Percentiles rank a stretch among this genome's conserved stretches.
These are phyloP conservation scores for Spodoptera exigua DNA, from an alignment of 2,888 invertebrate genomes.

Conservation along the genomic window DNA sequence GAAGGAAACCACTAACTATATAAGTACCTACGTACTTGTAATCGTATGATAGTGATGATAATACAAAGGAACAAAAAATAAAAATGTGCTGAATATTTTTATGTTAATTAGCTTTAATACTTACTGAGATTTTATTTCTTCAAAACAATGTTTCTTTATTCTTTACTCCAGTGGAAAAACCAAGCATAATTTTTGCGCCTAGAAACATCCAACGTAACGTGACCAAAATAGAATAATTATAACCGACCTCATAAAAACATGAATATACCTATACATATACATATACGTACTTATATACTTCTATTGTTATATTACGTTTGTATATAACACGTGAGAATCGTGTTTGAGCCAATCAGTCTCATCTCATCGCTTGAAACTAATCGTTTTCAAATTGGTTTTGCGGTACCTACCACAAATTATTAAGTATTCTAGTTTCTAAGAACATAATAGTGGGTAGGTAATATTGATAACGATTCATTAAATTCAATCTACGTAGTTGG, in stretches of 20 bases:
- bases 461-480: slow-evolving; percentile 1
- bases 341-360: slow-evolving; percentile 32
- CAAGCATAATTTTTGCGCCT: too few species aligned
- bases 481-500: slow-evolving; percentile 14
- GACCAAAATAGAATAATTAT: slow-evolving; percentile 18
- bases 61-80: too few species aligned
- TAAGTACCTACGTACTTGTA: too few species aligned
- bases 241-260: background rate
- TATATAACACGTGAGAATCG: slow-evolving; percentile 31
- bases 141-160: too few species aligned
- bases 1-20: too few species aligned
- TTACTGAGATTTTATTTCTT: too few species aligned
- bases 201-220: slow-evolving; percentile 6
- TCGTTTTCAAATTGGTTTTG: slow-evolving; percentile 39
- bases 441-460: slow-evolving; percentile 5
- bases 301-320: slow-evolving; percentile 27
- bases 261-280: background rate
- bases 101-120: too few species aligned
- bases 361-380: slow-evolving; percentile 27
- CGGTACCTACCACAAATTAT: slow-evolving; percentile 7
- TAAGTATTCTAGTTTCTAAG: slow-evolving; percentile 1
- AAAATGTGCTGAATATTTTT: too few species aligned
- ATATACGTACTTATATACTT: background rate
- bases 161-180: too few species aligned
- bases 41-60: too few species aligned